A percentile compares a stretch with the other conserved stretches of the same genome.
Evolutionary conservation across 2,888 invertebrate species (phyloP).

Genomic region (Drosophila colorata): DNA sequence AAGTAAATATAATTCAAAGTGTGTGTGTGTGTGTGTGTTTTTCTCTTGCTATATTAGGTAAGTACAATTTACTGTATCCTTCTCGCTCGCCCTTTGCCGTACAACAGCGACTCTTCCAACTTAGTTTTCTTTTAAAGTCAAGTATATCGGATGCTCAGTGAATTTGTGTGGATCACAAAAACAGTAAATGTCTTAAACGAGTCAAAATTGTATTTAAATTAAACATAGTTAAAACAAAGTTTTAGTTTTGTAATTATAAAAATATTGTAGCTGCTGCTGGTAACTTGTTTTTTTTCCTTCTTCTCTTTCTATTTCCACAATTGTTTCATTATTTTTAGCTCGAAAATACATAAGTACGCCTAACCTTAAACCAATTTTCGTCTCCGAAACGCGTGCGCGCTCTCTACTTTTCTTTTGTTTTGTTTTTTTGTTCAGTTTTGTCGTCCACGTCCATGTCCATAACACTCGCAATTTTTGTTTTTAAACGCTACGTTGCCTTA

Average conservation of each 20-base stretch:
- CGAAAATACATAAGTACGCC: slow-evolving; percentile 70
- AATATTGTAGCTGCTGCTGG: slow-evolving; percentile 64
- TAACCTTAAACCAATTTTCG: slow-evolving; percentile 73
- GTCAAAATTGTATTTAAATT: slow-evolving; percentile 63
- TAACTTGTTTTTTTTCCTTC: slow-evolving; percentile 26
- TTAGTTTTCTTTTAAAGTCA: slow-evolving; percentile 29
- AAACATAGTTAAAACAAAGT: slow-evolving; percentile 69
- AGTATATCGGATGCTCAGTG: slow-evolving; percentile 28
- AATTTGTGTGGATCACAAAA: slow-evolving; percentile 70
- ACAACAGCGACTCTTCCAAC: slow-evolving; percentile 53
- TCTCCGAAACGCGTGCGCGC: slow-evolving; percentile 44
- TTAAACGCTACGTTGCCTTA: slow-evolving; percentile 84
- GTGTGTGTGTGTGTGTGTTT: slow-evolving; percentile 42
- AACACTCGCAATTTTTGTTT: slow-evolving; percentile 78
- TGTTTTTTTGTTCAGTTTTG: slow-evolving; percentile 9
- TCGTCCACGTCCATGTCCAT: slow-evolving; percentile 75
- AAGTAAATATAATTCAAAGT: slow-evolving; percentile 82
- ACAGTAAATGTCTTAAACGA: slow-evolving; percentile 79
- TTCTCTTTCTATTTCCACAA: slow-evolving; percentile 9
- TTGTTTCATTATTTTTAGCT: slow-evolving; percentile 52
- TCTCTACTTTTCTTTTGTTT: slow-evolving; percentile 6
- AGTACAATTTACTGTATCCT: slow-evolving; percentile 80
- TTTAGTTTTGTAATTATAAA: slow-evolving; percentile 67
- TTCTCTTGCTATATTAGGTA: slow-evolving; percentile 58
- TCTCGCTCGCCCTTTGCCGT: slow-evolving; percentile 51